Conservation (phyloP, 2,113 vertebrate genomes). For the Malurus alboscapulatus region DNA sequence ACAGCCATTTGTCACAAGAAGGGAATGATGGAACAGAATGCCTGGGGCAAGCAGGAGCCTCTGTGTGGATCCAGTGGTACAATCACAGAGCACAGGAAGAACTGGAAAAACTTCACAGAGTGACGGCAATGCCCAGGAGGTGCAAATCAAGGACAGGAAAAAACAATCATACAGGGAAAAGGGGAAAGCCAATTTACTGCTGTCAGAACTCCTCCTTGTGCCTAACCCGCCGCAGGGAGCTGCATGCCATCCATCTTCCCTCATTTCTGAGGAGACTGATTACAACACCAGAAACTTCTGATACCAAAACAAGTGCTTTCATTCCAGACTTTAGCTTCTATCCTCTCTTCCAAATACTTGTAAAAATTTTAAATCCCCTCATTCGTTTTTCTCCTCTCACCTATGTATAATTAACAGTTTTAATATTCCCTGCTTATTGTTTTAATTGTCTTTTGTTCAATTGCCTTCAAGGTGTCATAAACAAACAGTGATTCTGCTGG, state of each 20-base stretch:
- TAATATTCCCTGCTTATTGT: neutral
- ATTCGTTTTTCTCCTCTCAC: neutral
- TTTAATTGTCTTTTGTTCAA: neutral
- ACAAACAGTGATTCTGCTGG: neutral
- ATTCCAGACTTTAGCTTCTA: neutral
- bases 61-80: neutral
- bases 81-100: fast-evolving
- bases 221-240: neutral
- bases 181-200: neutral
- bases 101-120: neutral
- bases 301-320: neutral
- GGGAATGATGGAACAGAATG: neutral
- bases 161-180: neutral
- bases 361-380: neutral
- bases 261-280: neutral
- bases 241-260: neutral
- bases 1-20: fast-evolving
- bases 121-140: neutral
- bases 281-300: neutral
- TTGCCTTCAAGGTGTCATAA: neutral
- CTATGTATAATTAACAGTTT: neutral
- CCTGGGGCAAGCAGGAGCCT: neutral
- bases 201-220: neutral
- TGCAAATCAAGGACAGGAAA: neutral
- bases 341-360: neutral